A percentile compares a stretch with the other conserved stretches of the same genome.
Evolutionary conservation across 1,140 invertebrate species (phyloP).

Genomic region (Polypedilum vanderplanki): DNA sequence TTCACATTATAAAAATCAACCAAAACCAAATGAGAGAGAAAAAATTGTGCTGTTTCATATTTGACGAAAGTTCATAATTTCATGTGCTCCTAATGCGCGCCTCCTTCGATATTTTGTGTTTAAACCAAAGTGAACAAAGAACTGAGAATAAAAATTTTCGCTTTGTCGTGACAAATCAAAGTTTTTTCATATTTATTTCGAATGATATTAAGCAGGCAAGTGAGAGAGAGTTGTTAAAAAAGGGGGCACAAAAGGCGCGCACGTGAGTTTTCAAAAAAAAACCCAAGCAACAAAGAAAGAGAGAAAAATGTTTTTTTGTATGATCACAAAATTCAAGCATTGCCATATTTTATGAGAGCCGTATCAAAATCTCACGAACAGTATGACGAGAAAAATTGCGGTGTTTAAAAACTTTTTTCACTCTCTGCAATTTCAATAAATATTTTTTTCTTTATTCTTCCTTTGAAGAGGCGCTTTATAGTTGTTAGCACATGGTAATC

Average conservation of each 20-base stretch:
- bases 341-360: neutral
- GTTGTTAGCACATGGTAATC: neutral
- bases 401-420: conserved; percentile 16
- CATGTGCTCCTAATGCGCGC: neutral
- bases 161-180: neutral
- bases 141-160: neutral
- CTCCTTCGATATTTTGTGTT: conserved; percentile 17
- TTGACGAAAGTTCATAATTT: neutral
- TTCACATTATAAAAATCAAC: too few species aligned
- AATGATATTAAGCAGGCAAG: neutral
- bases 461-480: neutral
- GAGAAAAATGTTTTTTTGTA: neutral
- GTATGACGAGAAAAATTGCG: conserved; percentile 23
- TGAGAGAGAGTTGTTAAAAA: neutral
- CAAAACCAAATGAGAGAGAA: too few species aligned
- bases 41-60: too few species aligned
- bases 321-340: neutral
- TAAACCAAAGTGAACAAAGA: neutral
- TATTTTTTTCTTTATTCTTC: neutral
- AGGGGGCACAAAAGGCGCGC: neutral
- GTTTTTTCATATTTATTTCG: neutral
- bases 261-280: neutral
- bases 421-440: neutral
- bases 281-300: neutral
- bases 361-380: neutral